These are phyloP conservation scores for Clarias magur DNA, from an alignment of 2,113 vertebrate genomes.

Conservation along the genomic window DNA sequence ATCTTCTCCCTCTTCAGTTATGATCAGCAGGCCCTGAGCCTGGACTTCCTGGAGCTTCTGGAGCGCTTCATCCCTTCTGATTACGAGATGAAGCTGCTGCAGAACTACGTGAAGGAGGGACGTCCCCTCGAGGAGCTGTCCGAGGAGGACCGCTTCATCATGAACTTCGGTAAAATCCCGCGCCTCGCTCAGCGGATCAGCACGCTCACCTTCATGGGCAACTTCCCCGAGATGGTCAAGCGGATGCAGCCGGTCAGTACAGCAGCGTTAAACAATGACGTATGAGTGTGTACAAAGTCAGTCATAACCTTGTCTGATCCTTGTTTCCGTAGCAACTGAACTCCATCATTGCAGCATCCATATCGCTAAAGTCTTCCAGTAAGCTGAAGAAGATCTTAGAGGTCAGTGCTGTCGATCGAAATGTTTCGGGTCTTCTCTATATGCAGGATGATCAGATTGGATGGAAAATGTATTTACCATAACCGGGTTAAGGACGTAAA, in stretches of 20 bases:
- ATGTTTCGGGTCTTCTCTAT: background rate
- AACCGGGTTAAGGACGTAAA: too few species aligned
- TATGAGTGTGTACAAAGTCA: background rate
- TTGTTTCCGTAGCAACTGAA: slow-evolving; percentile 84
- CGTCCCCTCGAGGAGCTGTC: slow-evolving; percentile 81
- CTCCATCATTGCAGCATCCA: slow-evolving; percentile 89
- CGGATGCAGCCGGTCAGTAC: slow-evolving; percentile 85
- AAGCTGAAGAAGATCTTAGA: slow-evolving; percentile 95
- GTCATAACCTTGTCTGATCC: background rate
- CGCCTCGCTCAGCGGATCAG: slow-evolving; percentile 85
- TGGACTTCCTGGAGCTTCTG: slow-evolving; percentile 92
- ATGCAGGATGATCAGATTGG: background rate
- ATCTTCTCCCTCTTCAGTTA: slow-evolving; percentile 74
- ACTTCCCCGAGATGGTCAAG: slow-evolving; percentile 83
- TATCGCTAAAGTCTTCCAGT: slow-evolving; percentile 89
- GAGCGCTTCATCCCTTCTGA: slow-evolving; percentile 90
- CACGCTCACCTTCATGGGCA: slow-evolving; percentile 94
- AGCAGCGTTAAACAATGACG: background rate
- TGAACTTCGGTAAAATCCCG: slow-evolving; percentile 89
- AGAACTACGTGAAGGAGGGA: slow-evolving; percentile 85
- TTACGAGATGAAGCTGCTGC: slow-evolving; percentile 83
- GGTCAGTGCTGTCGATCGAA: slow-evolving; percentile 68
- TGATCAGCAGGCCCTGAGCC: slow-evolving; percentile 81
- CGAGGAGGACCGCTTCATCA: slow-evolving; percentile 86
- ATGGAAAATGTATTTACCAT: too few species aligned